Evolutionary conservation across 2,888 invertebrate genomes (phyloP), one percentile per base, ranked within the genome.

Genomic region (Hemaris fuciformis): DNA sequence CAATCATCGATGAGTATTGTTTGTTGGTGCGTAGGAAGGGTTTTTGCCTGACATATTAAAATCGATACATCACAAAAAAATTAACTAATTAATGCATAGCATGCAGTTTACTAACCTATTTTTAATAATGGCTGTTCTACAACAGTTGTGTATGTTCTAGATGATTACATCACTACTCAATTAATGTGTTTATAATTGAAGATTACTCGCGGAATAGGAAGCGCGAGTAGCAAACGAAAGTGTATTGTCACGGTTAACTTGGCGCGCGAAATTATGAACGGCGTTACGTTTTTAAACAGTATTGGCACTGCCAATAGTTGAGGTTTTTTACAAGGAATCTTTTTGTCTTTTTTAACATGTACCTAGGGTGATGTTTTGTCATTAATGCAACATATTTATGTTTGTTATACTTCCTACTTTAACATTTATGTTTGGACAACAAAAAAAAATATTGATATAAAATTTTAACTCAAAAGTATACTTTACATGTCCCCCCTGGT

Each of bases 171-270:
- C 38, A 41, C 42, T 59, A 34, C 20, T 10, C 57, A 43, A 18
- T 13, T 23, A 31, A 18, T 48, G 43, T 42, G 61, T 57, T 61
- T 22, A 45, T 61, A 61, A 61, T 42, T 27, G 61, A n/a, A 61
- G 48, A 38, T 60, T 38, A 46, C 62, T 63, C 64, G 72, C 83
- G 82, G 81, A 84, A 81, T 68, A 80, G 82, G 84, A 83, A 84
- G 72, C 68, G 63, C 46, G 45, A 25, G 48, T 57, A 53, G 66
- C 69, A 83, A 82, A 27, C 70, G 82, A 82, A 82, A 81, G 79
- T 75, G 65, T 64, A 42, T 57, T 68, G 75, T 80, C 72, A 77
- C 84, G 75, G 72, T 73, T 68, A 76, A 79, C 64, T 53, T 74
- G 69, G 67, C 77, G 68, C 73, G 74, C 64, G 74, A 75, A 72